A percentile compares a stretch with the other conserved stretches of the same genome.
Evolutionary conservation across 2,888 invertebrate species (phyloP).

Genomic region (Epinotia demarniana): DNA sequence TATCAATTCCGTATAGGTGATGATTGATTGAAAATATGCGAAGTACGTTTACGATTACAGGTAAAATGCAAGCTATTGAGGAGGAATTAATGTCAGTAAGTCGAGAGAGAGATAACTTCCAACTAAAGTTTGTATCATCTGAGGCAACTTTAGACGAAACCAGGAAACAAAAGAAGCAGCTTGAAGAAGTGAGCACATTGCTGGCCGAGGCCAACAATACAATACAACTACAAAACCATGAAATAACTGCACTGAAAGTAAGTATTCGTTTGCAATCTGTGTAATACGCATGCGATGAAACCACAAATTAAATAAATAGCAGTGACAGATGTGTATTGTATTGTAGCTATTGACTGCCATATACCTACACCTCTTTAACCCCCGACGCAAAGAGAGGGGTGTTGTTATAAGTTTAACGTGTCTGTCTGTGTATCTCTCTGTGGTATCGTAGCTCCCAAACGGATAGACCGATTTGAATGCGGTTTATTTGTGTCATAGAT

Average conservation of each 20-base stretch:
- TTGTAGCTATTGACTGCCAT: no score
- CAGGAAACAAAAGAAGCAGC: constrained; percentile 82
- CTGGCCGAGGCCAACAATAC: constrained; percentile 71
- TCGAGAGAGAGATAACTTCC: constrained; percentile 76
- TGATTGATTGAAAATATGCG: no score
- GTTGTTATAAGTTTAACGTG: no score
- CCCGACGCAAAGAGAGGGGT: no score
- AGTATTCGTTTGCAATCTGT: constrained; percentile 37
- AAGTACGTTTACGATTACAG: no score
- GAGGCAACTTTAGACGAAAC: constrained; percentile 82
- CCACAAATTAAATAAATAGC: not conserved
- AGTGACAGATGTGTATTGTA: no score
- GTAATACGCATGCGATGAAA: not conserved
- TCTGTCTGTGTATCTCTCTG: no score
- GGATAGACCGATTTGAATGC: no score
- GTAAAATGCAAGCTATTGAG: constrained; percentile 76
- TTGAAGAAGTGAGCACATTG: constrained; percentile 81
- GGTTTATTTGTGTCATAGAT: no score
- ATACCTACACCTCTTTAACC: no score
- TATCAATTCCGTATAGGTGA: no score
- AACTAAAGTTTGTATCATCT: constrained; percentile 78
- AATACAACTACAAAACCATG: constrained; percentile 76
- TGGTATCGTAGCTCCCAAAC: no score
- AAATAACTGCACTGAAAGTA: constrained; percentile 76
- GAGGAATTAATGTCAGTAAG: constrained; percentile 77